These are phyloP conservation scores for Andrena bicolor DNA, from an alignment of 2,888 invertebrate species.

Conservation along the genomic window DNA sequence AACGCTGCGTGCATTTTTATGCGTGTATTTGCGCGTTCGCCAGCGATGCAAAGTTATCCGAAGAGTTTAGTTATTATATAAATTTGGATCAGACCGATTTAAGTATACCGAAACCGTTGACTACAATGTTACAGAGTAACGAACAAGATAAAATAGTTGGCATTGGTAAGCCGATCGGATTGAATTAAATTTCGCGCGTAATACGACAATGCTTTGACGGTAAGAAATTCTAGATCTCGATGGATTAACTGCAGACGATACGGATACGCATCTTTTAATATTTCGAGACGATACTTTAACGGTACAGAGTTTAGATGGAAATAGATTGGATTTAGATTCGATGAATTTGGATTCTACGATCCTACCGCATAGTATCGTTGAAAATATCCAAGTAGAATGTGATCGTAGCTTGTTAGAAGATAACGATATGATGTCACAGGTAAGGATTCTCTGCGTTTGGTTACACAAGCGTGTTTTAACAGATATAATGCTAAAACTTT, in stretches of 20 bases:
- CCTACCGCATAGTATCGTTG: slow-evolving; percentile 76
- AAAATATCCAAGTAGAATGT: slow-evolving; percentile 78
- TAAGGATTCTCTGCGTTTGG: slow-evolving; percentile 49
- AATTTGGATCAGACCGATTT: slow-evolving; percentile 85
- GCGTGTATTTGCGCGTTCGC: slow-evolving; percentile 90
- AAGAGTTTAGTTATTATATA: slow-evolving; percentile 88
- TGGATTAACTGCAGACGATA: slow-evolving; percentile 77
- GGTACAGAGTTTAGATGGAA: slow-evolving; percentile 78
- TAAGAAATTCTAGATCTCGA: slow-evolving; percentile 77
- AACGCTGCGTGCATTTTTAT: slow-evolving; percentile 90
- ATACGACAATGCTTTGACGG: background rate
- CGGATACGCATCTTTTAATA: slow-evolving; percentile 80
- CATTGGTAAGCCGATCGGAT: slow-evolving; percentile 75
- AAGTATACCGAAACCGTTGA: slow-evolving; percentile 73
- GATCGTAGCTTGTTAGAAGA: slow-evolving; percentile 77
- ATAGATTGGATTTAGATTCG: slow-evolving; percentile 78
- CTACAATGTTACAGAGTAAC: slow-evolving; percentile 71
- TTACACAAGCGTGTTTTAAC: background rate
- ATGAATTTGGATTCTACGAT: slow-evolving; percentile 81
- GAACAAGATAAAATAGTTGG: slow-evolving; percentile 80
- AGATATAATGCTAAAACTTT: background rate
- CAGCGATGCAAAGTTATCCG: slow-evolving; percentile 87
- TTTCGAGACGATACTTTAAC: slow-evolving; percentile 81
- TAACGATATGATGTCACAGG: slow-evolving; percentile 79
- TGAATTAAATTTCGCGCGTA: background rate